Evolutionary conservation across 2,888 invertebrate genomes (phyloP).

Genomic region (Seladonia tumulorum): DNA sequence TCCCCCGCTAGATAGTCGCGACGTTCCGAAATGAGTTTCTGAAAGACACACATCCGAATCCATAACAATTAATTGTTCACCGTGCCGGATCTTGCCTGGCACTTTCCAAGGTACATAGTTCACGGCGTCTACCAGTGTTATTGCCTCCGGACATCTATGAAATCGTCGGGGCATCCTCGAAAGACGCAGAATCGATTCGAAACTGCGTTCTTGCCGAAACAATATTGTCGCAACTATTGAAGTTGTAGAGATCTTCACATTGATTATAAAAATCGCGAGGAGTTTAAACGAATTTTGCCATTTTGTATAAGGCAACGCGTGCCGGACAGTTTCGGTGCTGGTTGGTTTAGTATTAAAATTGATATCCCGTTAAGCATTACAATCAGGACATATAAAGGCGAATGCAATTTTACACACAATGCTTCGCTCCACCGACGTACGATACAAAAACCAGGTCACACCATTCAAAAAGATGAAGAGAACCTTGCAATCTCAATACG

Average conservation of each 20-base stretch:
- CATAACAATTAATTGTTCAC: conserved; percentile 16
- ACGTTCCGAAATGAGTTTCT: neutral
- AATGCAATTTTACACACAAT: conserved; percentile 1
- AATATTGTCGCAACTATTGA: neutral
- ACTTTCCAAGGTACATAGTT: conserved; percentile 12
- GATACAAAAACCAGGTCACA: conserved; percentile 2
- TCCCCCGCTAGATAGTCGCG: neutral
- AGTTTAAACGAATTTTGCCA: no score
- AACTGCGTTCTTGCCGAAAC: neutral
- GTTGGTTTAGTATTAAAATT: neutral
- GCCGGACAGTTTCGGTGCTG: neutral
- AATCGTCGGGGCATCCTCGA: conserved; percentile 20
- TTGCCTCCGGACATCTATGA: conserved; percentile 23
- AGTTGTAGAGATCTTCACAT: neutral
- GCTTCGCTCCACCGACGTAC: neutral
- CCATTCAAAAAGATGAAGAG: neutral
- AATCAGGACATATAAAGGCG: neutral
- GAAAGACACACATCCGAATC: neutral
- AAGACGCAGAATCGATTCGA: conserved; percentile 5
- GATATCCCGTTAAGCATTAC: neutral
- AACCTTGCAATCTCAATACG: neutral
- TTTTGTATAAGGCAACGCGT: no score
- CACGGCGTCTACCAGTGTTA: neutral
- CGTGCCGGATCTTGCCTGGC: neutral
- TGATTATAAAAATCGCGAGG: no score